Percentiles rank a stretch among this genome's conserved stretches.
Evolutionary conservation across 2,888 invertebrate genomes (phyloP).

Genomic region (Cheilosia soror): DNA sequence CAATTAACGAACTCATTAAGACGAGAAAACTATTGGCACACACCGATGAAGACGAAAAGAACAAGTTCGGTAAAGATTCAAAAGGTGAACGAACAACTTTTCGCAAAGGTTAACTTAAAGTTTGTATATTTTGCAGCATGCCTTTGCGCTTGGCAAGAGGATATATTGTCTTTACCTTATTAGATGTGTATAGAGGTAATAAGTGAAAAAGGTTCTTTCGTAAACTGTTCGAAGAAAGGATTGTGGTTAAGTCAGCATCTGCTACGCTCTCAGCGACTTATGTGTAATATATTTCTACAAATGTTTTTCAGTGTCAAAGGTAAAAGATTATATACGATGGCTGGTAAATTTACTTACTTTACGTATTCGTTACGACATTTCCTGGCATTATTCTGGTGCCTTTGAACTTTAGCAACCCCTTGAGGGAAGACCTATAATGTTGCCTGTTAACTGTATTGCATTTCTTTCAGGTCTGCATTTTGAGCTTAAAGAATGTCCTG

Average conservation of each 20-base stretch:
- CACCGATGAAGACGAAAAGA: neutral
- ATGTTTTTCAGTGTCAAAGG: too few species aligned
- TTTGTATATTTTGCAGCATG: neutral
- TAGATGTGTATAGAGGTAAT: constrained; percentile 1
- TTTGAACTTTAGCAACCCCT: too few species aligned
- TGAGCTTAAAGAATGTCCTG: too few species aligned
- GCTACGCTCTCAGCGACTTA: too few species aligned
- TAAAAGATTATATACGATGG: too few species aligned
- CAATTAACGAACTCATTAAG: constrained; percentile 54
- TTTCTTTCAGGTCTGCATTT: too few species aligned
- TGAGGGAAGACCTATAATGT: too few species aligned
- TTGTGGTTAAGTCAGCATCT: neutral
- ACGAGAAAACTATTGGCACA: constrained; percentile 16
- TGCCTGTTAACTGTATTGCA: too few species aligned
- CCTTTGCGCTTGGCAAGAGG: neutral
- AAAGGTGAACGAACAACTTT: constrained; percentile 36
- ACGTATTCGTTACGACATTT: too few species aligned
- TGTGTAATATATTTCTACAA: too few species aligned
- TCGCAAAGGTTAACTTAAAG: neutral
- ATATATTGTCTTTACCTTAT: constrained; percentile 7
- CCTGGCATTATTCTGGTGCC: too few species aligned
- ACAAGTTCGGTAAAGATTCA: neutral
- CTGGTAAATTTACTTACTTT: too few species aligned
- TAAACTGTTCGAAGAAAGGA: neutral
- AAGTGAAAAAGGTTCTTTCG: neutral